Percentiles rank a stretch among this genome's conserved stretches.
Conservation (phyloP, 2,888 invertebrate species). For the Amiota minor region DNA sequence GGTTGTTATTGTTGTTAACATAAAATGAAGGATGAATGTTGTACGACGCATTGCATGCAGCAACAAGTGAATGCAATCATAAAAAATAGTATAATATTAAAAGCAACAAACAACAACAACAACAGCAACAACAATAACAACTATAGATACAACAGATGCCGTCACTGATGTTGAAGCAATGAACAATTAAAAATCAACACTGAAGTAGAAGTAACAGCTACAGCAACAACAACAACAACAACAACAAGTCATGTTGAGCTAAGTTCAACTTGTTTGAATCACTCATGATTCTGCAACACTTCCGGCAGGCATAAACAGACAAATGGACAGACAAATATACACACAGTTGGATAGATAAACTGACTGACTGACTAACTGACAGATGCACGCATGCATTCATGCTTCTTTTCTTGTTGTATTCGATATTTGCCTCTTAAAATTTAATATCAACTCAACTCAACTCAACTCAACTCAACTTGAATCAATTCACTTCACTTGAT, state of each 20-base stretch:
- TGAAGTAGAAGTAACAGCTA: not conserved
- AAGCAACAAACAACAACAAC: constrained; percentile 48
- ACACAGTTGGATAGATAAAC: too few species aligned
- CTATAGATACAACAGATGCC: constrained; percentile 37
- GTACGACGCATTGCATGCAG: too few species aligned
- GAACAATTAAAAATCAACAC: not conserved
- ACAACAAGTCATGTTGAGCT: constrained; percentile 24
- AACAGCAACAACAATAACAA: constrained; percentile 33
- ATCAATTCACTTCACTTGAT: not conserved
- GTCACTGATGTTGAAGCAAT: constrained; percentile 25
- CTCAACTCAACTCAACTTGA: not conserved
- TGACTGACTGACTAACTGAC: too few species aligned
- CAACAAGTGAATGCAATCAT: too few species aligned
- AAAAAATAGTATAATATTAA: constrained; percentile 45
- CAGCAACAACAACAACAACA: constrained; percentile 30
- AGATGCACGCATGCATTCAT: too few species aligned
- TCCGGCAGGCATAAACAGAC: not conserved
- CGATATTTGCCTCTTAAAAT: too few species aligned
- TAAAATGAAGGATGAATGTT: too few species aligned
- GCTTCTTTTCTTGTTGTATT: too few species aligned
- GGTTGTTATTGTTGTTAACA: too few species aligned
- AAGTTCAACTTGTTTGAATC: too few species aligned
- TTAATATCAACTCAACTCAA: constrained; percentile 2
- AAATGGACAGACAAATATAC: too few species aligned
- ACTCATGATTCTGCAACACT: not conserved